Evolutionary conservation across 2,888 invertebrate genomes (phyloP).

Genomic region (Apoderus coryli): DNA sequence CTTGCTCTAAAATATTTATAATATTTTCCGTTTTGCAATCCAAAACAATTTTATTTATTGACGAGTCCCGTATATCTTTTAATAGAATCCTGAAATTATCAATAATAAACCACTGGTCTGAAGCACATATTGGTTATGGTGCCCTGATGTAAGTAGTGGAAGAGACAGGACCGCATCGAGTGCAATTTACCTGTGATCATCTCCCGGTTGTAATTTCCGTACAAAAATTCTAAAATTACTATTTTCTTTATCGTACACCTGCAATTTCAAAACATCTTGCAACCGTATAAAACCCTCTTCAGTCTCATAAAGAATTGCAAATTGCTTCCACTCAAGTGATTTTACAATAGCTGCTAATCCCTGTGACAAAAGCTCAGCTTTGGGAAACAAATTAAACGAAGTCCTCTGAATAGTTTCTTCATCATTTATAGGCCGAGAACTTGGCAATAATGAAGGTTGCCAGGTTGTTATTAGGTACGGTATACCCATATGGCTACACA

Average conservation of each 20-base stretch:
- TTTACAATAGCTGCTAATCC: conserved; percentile 52
- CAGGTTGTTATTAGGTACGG: conserved; percentile 71
- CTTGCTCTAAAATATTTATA: conserved; percentile 43
- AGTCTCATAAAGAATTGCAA: conserved; percentile 65
- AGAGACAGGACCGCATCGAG: too few relatives aligned
- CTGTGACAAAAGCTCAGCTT: conserved; percentile 42
- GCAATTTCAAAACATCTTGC: conserved; percentile 59
- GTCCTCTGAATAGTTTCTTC: conserved; percentile 38
- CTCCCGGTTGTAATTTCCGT: conserved; percentile 20
- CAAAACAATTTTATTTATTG: conserved; percentile 57
- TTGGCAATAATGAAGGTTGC: too few relatives aligned
- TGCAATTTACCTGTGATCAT: conserved; percentile 23
- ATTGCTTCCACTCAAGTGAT: conserved; percentile 59
- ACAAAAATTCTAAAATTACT: conserved; percentile 20
- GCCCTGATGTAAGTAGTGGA: too few relatives aligned
- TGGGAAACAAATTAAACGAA: conserved; percentile 22
- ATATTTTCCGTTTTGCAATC: conserved; percentile 58
- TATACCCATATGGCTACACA: conserved; percentile 70
- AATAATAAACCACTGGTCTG: too few relatives aligned
- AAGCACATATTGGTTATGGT: too few relatives aligned
- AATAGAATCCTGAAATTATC: conserved; percentile 49
- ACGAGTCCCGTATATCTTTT: conserved; percentile 57
- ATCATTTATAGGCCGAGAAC: too few relatives aligned
- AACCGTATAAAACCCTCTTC: conserved; percentile 59
- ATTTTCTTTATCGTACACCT: conserved; percentile 16